Conservation (phyloP, 2,888 invertebrate species). For the Oscheius sp. region DNA sequence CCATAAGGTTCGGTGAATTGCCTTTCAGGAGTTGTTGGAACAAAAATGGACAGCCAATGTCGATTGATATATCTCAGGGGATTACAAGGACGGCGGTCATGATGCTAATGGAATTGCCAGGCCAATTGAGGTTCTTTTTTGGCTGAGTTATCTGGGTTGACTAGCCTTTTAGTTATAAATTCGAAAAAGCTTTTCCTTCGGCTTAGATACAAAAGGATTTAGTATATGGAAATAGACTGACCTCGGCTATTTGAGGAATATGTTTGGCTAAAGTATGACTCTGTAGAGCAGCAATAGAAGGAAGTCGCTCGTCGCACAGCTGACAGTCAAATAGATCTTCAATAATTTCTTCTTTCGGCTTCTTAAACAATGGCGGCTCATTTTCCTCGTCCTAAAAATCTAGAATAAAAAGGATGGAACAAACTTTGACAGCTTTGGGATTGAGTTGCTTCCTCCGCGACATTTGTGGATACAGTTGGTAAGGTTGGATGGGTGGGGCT, state of each 20-base stretch:
- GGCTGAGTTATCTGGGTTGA: no score
- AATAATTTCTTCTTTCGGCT: constrained; percentile 23
- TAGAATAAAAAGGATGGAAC: background rate
- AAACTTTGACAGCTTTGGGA: constrained; percentile 22
- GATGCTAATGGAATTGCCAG: constrained; percentile 18
- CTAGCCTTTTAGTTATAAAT: no score
- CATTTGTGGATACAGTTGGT: constrained; percentile 25
- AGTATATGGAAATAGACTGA: no score
- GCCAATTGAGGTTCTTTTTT: no score
- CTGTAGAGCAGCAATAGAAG: constrained; percentile 26
- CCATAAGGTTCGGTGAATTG: constrained; percentile 2
- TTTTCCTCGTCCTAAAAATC: constrained; percentile 16
- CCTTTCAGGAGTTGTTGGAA: background rate
- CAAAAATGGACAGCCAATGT: background rate
- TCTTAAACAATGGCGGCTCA: constrained; percentile 20
- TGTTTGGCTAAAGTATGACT: constrained; percentile 26
- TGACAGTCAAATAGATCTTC: constrained; percentile 28
- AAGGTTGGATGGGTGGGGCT: background rate
- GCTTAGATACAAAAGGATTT: no score
- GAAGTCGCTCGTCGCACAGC: constrained; percentile 26
- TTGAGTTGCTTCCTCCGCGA: constrained; percentile 31
- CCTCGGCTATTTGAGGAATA: constrained; percentile 14
- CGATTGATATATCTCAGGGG: constrained; percentile 22
- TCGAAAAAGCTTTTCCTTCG: no score
- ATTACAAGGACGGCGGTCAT: constrained; percentile 7